Evolutionary conservation across 2,888 invertebrate genomes (phyloP).

Genomic region (Pseudococcus viburni): DNA sequence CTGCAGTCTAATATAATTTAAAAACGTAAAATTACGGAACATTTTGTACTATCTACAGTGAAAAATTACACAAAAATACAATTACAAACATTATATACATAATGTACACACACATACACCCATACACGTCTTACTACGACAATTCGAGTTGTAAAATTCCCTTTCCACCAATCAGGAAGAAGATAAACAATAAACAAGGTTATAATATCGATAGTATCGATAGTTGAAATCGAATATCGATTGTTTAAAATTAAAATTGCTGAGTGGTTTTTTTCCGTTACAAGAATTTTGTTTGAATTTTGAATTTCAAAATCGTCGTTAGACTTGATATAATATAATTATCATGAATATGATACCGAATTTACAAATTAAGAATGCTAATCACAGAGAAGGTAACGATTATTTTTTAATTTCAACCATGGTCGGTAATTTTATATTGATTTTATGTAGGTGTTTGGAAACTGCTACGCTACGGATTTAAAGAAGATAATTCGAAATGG

Average conservation of each 20-base stretch:
- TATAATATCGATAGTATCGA: neutral
- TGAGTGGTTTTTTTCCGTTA: neutral
- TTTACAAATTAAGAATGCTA: neutral
- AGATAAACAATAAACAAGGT: neutral
- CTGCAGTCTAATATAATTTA: neutral
- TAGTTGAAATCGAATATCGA: neutral
- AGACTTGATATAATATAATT: neutral
- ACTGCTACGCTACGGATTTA: neutral
- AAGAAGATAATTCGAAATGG: neutral
- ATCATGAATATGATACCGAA: neutral
- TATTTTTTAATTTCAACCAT: neutral
- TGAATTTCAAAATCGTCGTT: neutral
- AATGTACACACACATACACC: no score
- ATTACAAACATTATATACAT: no score
- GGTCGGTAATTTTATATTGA: neutral
- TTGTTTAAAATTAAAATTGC: neutral
- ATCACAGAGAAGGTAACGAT: conserved; percentile 4
- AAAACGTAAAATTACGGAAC: conserved; percentile 18
- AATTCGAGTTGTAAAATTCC: conserved; percentile 18
- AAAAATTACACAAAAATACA: conserved; percentile 7
- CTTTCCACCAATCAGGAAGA: neutral
- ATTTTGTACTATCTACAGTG: conserved; percentile 21
- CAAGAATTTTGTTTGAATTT: no score
- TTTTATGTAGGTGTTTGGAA: neutral
- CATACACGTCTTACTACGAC: no score